These are phyloP conservation scores for Pseudomyrmex flavicornis DNA, from an alignment of 1,140 invertebrate species.

Conservation along the genomic window DNA sequence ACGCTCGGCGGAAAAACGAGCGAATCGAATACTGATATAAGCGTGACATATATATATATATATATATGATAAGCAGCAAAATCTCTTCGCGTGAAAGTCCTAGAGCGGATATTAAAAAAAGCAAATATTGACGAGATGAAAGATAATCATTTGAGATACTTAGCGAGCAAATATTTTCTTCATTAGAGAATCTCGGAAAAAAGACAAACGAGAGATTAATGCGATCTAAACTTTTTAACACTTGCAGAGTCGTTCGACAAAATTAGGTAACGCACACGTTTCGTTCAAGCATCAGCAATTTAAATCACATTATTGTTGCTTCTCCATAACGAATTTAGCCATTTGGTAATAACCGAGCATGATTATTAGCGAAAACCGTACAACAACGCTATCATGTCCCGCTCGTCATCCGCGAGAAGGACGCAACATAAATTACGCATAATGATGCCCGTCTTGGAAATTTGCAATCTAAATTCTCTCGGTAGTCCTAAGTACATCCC, in stretches of 20 bases:
- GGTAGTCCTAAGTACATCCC: not conserved
- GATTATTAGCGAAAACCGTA: conserved; percentile 50
- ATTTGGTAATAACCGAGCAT: conserved; percentile 34
- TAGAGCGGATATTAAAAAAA: not conserved
- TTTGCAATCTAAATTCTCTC: conserved; percentile 42
- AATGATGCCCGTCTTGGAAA: conserved; percentile 43
- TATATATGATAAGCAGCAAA: too few relatives aligned
- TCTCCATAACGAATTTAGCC: conserved; percentile 40
- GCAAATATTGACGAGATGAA: not conserved
- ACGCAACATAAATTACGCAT: conserved; percentile 55
- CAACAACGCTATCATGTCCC: conserved; percentile 34
- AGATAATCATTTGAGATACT: not conserved
- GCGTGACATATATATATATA: too few relatives aligned
- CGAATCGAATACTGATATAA: not conserved
- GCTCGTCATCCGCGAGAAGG: conserved; percentile 45
- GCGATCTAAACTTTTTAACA: not conserved
- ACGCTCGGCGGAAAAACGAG: not conserved
- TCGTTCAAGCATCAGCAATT: conserved; percentile 42
- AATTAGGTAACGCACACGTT: not conserved
- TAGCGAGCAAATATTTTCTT: too few relatives aligned
- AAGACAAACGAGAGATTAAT: too few relatives aligned
- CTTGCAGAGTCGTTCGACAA: not conserved
- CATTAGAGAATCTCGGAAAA: too few relatives aligned
- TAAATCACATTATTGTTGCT: conserved; percentile 56
- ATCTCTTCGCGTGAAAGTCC: not conserved